Evolutionary conservation across 2,888 invertebrate genomes (phyloP), one percentile per base, ranked within the genome.

Genomic region (Orthosia gracilis): DNA sequence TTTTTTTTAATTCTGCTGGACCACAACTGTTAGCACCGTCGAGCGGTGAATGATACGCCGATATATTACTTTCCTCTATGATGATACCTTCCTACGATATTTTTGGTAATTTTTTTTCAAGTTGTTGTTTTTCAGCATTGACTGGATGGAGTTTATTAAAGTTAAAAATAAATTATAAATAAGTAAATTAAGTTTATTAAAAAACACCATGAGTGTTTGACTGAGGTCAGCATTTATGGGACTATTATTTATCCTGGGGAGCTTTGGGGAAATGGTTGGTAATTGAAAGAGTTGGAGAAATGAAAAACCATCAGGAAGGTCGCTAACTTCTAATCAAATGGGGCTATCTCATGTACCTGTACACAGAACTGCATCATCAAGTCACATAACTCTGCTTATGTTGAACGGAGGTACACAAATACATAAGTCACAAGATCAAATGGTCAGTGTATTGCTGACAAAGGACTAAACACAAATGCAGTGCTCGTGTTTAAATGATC

Each of bases 341-440:
- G 50, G 47, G 2, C 21, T 18, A n/a, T 77, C 18, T 54, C 26
- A 23, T 23, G 26, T 59, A 23, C 7, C 69, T 54, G n/a, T 55
- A 13, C 13, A 71, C 40, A 61, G 49, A 73, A 80, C 54, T 54
- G 50, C 64, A 61, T 55, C 49, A 80, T 73, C 80, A 64, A 76
- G 75, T 55, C 50, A 47, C 23, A 80, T 76, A 80, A 59, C 54
- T 61, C 63, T 31, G 15, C 57, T 47, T 58, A 73, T 49, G 26
- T 47, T 23, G 21, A n/a, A 49, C 21, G n/a, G 5, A 31, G 31
- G 31, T 26, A 52, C 55, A 58, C 52, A 50, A n/a, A 65, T 76
- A 49, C 75, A 75, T 69, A 58, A 77, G 23, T 64, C 80, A 80
- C 59, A 45, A 65, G 54, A 59, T 80, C 47, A 57, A 78, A 69